Percentiles rank a stretch among this genome's conserved stretches.
Conservation (phyloP, 2,113 vertebrate species). For the Willisornis vidua region DNA sequence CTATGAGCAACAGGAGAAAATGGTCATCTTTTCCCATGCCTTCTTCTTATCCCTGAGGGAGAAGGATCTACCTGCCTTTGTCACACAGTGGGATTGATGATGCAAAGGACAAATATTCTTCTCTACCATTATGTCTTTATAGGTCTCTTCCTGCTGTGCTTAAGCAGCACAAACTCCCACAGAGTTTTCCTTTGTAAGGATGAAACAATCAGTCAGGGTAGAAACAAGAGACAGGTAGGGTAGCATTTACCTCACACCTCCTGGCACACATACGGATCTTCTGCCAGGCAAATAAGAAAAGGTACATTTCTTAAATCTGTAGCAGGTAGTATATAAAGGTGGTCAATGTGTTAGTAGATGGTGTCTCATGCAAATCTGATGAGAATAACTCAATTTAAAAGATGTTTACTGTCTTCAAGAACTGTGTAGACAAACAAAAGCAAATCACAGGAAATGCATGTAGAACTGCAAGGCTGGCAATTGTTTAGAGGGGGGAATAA, state of each 20-base stretch:
- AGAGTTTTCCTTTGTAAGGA: constrained; percentile 40
- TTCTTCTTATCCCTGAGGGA: constrained; percentile 19
- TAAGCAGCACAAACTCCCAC: constrained; percentile 27
- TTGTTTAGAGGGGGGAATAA: not conserved
- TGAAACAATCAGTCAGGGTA: constrained; percentile 40
- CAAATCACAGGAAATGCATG: not conserved
- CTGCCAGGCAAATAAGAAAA: not conserved
- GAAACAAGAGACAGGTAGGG: constrained; percentile 4
- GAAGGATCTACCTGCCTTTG: constrained; percentile 29
- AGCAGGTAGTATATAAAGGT: not conserved
- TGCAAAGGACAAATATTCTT: constrained; percentile 50
- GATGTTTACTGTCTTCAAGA: not conserved
- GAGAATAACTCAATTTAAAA: not conserved
- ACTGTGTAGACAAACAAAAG: not conserved
- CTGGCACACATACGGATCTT: not conserved
- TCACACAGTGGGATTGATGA: constrained; percentile 25
- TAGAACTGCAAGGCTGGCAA: not conserved
- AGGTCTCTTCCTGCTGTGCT: constrained; percentile 45
- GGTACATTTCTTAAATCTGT: not conserved
- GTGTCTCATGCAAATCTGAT: not conserved
- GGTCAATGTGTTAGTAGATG: not conserved
- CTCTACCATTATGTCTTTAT: constrained; percentile 30
- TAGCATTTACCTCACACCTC: constrained; percentile 23
- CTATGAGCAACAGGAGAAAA: constrained; percentile 1
- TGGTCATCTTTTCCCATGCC: not conserved